phyloP scores from a whole-genome alignment of 2,888 invertebrate genomes.

The Cosmia pyralina region DNA sequence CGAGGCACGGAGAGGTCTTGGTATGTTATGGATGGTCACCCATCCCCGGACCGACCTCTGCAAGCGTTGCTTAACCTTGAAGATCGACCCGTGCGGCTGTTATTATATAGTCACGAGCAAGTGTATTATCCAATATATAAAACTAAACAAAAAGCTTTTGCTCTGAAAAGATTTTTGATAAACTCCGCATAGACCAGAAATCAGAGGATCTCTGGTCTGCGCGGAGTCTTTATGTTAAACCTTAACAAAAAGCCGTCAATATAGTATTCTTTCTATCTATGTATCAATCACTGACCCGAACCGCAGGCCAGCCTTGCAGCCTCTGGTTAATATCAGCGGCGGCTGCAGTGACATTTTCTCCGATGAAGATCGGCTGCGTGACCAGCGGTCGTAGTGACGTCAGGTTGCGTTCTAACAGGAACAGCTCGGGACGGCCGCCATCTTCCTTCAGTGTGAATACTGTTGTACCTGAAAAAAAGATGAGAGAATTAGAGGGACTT shows the following conservation, averaged over 20 bases:
- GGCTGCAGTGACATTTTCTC: conserved; percentile 58
- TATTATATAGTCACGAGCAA: too few species aligned
- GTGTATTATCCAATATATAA: not conserved
- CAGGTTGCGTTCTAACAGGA: conserved; percentile 67
- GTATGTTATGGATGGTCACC: too few species aligned
- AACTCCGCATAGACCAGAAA: too few species aligned
- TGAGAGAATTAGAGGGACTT: not conserved
- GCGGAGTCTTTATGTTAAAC: not conserved
- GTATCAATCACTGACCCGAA: conserved; percentile 72
- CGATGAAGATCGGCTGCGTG: conserved; percentile 60
- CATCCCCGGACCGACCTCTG: too few species aligned
- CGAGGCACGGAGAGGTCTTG: too few species aligned
- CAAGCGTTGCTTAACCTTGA: too few species aligned
- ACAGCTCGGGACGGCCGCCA: conserved; percentile 70
- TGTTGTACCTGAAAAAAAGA: conserved; percentile 58
- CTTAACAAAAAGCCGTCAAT: not conserved
- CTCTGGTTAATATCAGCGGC: conserved; percentile 57
- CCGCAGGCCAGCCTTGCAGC: conserved; percentile 72
- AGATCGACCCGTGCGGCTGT: too few species aligned
- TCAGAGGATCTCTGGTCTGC: too few species aligned
- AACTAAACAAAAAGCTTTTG: not conserved
- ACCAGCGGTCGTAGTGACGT: conserved; percentile 73
- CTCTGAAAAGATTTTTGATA: not conserved
- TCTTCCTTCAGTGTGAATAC: conserved; percentile 82
- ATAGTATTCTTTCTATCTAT: not conserved